Evolutionary conservation across 1,140 invertebrate genomes (phyloP), one percentile per base, ranked within the genome.

Genomic region (Bactericera cockerelli): DNA sequence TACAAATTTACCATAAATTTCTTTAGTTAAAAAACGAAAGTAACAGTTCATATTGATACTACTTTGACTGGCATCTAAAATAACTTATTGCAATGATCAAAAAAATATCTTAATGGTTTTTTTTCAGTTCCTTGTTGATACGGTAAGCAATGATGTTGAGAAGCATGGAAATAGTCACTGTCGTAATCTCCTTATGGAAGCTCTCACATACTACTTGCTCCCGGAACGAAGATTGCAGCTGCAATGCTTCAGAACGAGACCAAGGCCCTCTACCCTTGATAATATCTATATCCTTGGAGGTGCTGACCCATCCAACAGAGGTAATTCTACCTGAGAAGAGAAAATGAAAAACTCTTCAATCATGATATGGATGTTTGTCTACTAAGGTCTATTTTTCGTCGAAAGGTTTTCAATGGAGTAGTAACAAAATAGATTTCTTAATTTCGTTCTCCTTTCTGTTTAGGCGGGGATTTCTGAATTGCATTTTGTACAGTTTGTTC

Each of bases 171-270:
- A 85, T 66, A 70, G 75, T 14, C 78, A 79, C 61, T 90, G 87
- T 68, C 87, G 92, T 68, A 83, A 87, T 63, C 73, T 96, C 31
- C 85, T 95, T 56, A 89, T 94, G 81, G 92, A 95, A 72, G 91
- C 92, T 28, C 79, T 93, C 59, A 93, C 92, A 67, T 94, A 92
- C 78, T 90, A 67, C 71, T 72, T 94, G 14, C 70, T 94, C 58
- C 90, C 91, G 4, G 91, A 93, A 68, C 73, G 90, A 57, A 74
- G 89, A 26, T 79, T 83, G 57, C 77, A 84, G 59, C 77, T 92
- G 61, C 81, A 85, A 61, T 84, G 84, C 59, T 78, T 80, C 38
- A 77, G 90, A 64, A 93, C 89, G 1, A 82, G 83, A 63, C 91
- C 92, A 0, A 75, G 92, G 33, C 94, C 93, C 70, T 89, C 90